phyloP scores from a whole-genome alignment of 2,113 vertebrate genomes.

The Chauna torquata region DNA sequence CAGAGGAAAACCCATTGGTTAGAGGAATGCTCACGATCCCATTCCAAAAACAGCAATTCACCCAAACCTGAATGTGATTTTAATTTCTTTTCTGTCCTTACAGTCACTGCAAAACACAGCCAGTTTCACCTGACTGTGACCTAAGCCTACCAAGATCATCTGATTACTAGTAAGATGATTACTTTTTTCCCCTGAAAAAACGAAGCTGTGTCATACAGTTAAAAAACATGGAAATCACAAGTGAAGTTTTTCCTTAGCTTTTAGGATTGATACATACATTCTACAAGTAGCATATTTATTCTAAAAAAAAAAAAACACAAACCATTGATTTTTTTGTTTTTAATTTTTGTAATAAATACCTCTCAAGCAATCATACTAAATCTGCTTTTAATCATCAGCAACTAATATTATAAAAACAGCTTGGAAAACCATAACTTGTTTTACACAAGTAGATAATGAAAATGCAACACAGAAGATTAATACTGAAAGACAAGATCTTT shows the following conservation, averaged over 20 bases:
- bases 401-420: neutral
- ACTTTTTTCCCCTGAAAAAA: neutral
- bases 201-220: neutral
- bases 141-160: neutral
- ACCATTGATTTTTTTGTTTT: neutral
- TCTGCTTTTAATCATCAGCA: neutral
- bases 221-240: neutral
- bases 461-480: neutral
- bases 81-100: neutral
- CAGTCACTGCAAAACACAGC: neutral
- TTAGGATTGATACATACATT: neutral
- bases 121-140: neutral
- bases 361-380: neutral
- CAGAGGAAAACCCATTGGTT: neutral
- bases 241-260: neutral
- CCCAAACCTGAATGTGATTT: neutral
- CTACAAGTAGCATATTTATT: neutral
- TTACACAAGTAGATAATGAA: neutral
- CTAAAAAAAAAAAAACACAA: no score
- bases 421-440: neutral
- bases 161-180: neutral
- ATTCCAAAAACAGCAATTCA: neutral
- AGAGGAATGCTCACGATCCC: neutral
- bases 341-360: neutral
- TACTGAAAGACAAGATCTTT: neutral